Percentiles rank a stretch among this genome's conserved stretches.
Evolutionary conservation across 1,140 invertebrate genomes (phyloP).

Genomic region (Hermetia illucens): DNA sequence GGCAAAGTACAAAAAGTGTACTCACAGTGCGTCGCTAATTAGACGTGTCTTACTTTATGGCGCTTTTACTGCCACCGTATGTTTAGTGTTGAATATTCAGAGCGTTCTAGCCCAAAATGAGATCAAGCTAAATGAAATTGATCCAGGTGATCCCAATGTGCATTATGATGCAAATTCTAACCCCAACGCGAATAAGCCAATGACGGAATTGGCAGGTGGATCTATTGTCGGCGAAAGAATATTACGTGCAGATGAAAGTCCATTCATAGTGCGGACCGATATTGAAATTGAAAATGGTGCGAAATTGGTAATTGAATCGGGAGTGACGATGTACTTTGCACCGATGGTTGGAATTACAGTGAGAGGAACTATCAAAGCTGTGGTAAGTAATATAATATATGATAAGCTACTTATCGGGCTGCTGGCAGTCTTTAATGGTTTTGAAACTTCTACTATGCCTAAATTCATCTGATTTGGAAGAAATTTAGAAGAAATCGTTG

Average conservation of each 20-base stretch:
- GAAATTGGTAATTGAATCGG: slow-evolving; percentile 68
- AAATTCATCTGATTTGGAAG: no score
- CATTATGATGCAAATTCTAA: no score
- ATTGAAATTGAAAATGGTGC: slow-evolving; percentile 59
- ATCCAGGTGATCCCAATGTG: no score
- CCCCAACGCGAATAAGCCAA: no score
- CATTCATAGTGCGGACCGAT: slow-evolving; percentile 66
- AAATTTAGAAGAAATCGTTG: no score
- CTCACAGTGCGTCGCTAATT: no score
- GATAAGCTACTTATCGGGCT: no score
- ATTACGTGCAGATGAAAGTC: slow-evolving; percentile 43
- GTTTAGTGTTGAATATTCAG: background rate
- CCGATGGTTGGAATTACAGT: slow-evolving; percentile 85
- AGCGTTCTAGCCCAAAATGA: background rate
- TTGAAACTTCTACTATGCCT: no score
- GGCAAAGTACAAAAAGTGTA: no score
- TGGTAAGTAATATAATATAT: slow-evolving; percentile 54
- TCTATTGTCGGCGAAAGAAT: slow-evolving; percentile 36
- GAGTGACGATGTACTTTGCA: slow-evolving; percentile 70
- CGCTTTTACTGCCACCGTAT: no score
- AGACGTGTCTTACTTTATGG: no score
- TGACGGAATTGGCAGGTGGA: slow-evolving; percentile 26
- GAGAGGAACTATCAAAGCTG: slow-evolving; percentile 66
- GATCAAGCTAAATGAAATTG: background rate
- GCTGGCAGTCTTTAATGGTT: no score